Evolutionary conservation across 1,140 invertebrate species (phyloP), one percentile per base, ranked within the genome.

Genomic region (Cepaea nemoralis): DNA sequence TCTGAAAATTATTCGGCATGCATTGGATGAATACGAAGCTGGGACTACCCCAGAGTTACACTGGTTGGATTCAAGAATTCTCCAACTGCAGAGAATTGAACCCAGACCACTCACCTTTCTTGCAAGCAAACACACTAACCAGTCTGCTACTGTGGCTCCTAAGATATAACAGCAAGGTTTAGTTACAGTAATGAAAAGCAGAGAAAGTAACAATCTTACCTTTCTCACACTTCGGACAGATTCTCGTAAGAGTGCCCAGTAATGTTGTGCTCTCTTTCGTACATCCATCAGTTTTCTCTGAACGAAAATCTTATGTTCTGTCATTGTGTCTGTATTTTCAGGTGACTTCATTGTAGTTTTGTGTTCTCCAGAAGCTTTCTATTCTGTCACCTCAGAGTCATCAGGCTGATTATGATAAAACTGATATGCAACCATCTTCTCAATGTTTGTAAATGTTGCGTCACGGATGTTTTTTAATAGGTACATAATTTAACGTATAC

Each of bases 171-270:
- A 10, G 8, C 19, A 45, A 45, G 8, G 42, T 10, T 10, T 10
- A 45, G 8, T 45, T 45, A 45, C 42, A 45, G 8, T 8, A 10
- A 45, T 10, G 19, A 45, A 45, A 10, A 45, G 42, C 19, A 55
- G 2, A 3, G n/a, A 22, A 55, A 55, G 31, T 39, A 42, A 63
- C 19, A 31, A 27, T 66, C 69, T 1, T 55, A 80, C 78, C 69
- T 73, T 48, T 3, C 37, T 37, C 3, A 79, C 83, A 74, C 85
- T 85, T 24, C 80, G 73, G 19, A 91, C 86, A 6, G 87, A 89
- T 27, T 87, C 86, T 31, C 89, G 82, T 55, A 91, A 77, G 22
- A 89, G 59, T 14, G 77, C 74, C 90, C 90, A 91, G 71, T 87
- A 81, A 79, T 87, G 78, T 1, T 81, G 63, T 27, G 88, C 87